A percentile compares a stretch with the other conserved stretches of the same genome.
Conservation (phyloP, 2,888 invertebrate genomes). For the Polia nebulosa region DNA sequence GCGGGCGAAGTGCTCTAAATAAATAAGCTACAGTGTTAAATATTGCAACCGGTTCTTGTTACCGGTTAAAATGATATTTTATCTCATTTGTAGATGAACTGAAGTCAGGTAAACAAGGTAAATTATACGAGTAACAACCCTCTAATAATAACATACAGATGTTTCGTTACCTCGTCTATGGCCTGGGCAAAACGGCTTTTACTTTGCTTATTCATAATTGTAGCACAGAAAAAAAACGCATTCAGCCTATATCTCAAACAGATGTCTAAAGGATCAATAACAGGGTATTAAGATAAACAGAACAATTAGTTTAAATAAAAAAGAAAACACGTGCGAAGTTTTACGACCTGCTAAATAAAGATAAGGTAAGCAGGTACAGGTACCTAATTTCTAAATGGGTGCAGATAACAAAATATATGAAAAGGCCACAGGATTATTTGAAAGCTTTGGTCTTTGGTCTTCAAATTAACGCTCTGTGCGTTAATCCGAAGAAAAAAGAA, state of each 20-base stretch:
- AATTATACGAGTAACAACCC: conserved; percentile 3
- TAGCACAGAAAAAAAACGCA: conserved; percentile 30
- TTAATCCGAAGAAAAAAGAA: too few relatives aligned
- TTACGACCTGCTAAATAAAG: conserved; percentile 10
- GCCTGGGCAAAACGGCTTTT: conserved; percentile 15
- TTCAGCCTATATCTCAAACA: conserved; percentile 39
- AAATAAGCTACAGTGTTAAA: not conserved
- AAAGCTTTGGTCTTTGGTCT: not conserved
- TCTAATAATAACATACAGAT: conserved; percentile 45
- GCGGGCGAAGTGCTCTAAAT: too few relatives aligned
- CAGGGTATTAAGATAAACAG: conserved; percentile 12
- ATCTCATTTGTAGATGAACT: not conserved
- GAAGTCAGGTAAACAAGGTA: conserved; percentile 9
- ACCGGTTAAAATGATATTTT: not conserved
- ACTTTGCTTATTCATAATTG: conserved; percentile 19
- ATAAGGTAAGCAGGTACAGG: conserved; percentile 20
- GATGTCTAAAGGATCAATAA: conserved; percentile 29
- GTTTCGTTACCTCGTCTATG: conserved; percentile 25
- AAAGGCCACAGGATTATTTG: conserved; percentile 11
- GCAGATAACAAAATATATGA: conserved; percentile 19
- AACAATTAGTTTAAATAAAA: conserved; percentile 21
- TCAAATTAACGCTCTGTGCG: conserved; percentile 16
- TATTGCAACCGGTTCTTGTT: not conserved
- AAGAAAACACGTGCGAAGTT: conserved; percentile 35
- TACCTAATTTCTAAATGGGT: conserved; percentile 24